Percentiles rank a stretch among this genome's conserved stretches.
Conservation (phyloP, 2,888 invertebrate species). For the Ophioninae sp. region DNA sequence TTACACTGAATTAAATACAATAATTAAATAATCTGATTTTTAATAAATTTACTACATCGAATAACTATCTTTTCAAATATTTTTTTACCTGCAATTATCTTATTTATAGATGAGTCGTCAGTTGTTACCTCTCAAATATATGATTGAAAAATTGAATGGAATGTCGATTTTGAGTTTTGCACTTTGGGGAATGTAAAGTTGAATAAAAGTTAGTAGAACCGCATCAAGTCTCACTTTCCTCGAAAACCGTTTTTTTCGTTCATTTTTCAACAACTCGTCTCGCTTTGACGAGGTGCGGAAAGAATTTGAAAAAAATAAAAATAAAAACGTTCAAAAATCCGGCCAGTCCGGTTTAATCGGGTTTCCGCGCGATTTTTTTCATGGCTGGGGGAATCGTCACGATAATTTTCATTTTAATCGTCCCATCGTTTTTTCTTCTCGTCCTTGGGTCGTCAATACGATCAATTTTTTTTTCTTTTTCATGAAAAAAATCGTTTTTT, state of each 20-base stretch:
- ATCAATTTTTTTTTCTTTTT: background rate
- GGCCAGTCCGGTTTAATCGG: constrained; percentile 66
- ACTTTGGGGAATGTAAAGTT: too few relatives aligned
- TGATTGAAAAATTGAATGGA: too few relatives aligned
- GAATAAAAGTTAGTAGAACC: background rate
- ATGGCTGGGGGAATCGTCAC: background rate
- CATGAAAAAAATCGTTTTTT: background rate
- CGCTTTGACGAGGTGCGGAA: background rate
- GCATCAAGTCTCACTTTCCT: background rate
- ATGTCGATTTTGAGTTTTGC: too few relatives aligned
- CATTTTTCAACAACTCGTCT: background rate
- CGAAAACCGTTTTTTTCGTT: background rate
- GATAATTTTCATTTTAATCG: constrained; percentile 24
- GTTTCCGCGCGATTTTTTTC: constrained; percentile 25
- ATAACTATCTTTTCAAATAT: too few relatives aligned
- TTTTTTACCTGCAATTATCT: too few relatives aligned
- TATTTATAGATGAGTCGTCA: too few relatives aligned
- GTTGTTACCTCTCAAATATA: too few relatives aligned
- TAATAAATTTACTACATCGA: too few relatives aligned
- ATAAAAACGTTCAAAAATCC: constrained; percentile 45
- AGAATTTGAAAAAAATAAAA: background rate
- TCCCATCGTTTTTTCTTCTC: background rate
- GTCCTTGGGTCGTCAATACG: background rate
- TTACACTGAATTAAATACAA: too few relatives aligned
- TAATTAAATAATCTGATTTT: too few relatives aligned